Percentiles rank a stretch among this genome's conserved stretches.
These are phyloP conservation scores for Engystomops pustulosus DNA, from an alignment of 2,113 vertebrate genomes.

Conservation along the genomic window DNA sequence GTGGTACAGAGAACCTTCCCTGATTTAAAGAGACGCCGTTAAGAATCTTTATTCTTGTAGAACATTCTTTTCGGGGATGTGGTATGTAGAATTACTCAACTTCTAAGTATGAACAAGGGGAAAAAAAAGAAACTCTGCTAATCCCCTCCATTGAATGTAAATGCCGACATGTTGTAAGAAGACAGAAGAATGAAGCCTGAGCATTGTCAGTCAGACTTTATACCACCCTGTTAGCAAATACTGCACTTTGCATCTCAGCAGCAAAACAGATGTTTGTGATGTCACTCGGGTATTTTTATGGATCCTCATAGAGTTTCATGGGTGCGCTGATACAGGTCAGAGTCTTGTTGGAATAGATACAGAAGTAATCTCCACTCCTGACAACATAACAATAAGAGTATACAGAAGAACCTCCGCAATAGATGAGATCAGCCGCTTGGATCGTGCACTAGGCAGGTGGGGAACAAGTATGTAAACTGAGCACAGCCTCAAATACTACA, in stretches of 20 bases:
- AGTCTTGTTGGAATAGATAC: constrained; percentile 19
- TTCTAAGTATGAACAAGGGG: neutral
- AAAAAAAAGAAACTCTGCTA: constrained; percentile 27
- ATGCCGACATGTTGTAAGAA: neutral
- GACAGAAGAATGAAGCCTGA: constrained; percentile 2
- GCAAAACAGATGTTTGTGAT: constrained; percentile 44
- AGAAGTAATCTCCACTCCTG: constrained; percentile 22
- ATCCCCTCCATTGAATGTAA: constrained; percentile 6
- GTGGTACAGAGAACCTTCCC: neutral
- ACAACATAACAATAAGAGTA: constrained; percentile 42
- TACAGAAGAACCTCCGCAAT: neutral
- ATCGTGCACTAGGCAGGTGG: neutral
- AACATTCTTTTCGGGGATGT: constrained; percentile 18
- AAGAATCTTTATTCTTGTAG: neutral
- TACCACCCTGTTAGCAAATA: constrained; percentile 46
- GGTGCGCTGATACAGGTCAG: constrained; percentile 23
- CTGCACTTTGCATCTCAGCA: constrained; percentile 18
- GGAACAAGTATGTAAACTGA: neutral
- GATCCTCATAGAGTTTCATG: constrained; percentile 23
- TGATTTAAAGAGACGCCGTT: neutral
- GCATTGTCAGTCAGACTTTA: constrained; percentile 22
- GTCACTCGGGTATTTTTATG: constrained; percentile 43
- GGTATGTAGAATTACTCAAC: constrained; percentile 5
- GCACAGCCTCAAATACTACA: too few species aligned
- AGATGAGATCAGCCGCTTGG: neutral